These are phyloP conservation scores for Calephelis perditalis DNA, from an alignment of 2,888 invertebrate species.

Conservation along the genomic window DNA sequence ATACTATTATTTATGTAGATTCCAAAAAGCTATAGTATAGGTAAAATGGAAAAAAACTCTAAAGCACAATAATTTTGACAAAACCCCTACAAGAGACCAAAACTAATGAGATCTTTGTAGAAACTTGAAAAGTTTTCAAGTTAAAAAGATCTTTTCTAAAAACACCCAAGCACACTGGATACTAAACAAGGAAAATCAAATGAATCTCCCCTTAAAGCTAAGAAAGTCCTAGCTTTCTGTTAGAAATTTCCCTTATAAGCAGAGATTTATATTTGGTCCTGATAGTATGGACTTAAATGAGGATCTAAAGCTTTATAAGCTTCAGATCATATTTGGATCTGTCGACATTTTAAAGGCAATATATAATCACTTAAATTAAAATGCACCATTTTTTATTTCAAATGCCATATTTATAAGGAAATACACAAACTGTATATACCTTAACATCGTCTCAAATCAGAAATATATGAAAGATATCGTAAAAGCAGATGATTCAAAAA, in stretches of 20 bases:
- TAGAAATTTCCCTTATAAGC: not conserved
- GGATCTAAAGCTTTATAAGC: not conserved
- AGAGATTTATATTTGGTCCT: not conserved
- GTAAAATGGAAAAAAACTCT: not conserved
- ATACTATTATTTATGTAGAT: not conserved
- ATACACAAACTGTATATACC: too few relatives aligned
- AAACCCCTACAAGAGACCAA: not conserved
- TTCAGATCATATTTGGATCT: not conserved
- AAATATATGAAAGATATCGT: too few relatives aligned
- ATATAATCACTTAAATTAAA: not conserved
- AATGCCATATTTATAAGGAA: not conserved
- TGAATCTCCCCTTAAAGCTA: not conserved
- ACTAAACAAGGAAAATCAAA: not conserved
- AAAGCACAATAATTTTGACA: not conserved
- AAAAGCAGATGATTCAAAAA: constrained; percentile 4
- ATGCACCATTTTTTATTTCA: constrained; percentile 3
- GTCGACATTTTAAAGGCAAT: constrained; percentile 9
- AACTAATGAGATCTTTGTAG: not conserved
- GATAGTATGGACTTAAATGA: not conserved
- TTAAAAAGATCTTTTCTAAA: not conserved
- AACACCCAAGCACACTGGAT: not conserved
- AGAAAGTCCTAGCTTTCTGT: not conserved
- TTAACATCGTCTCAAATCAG: too few relatives aligned
- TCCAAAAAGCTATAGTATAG: not conserved
- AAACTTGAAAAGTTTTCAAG: not conserved